These are phyloP conservation scores for Hecatera dysodea DNA, from an alignment of 2,888 invertebrate species.

Conservation along the genomic window DNA sequence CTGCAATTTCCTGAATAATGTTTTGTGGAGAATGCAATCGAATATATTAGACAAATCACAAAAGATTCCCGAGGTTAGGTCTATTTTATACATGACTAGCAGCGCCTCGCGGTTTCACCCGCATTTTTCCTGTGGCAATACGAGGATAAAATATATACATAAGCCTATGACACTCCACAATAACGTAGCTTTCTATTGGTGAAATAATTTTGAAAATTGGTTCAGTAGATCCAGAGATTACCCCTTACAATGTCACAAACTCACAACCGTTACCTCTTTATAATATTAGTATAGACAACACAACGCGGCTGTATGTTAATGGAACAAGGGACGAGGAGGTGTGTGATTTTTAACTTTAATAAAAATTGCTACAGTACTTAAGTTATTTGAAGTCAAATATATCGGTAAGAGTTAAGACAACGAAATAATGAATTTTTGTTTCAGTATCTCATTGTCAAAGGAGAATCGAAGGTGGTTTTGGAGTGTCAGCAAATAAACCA, in stretches of 20 bases:
- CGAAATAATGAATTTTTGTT: neutral
- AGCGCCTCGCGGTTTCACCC: too few relatives aligned
- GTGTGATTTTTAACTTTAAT: neutral
- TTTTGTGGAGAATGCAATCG: neutral
- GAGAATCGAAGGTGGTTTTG: constrained; percentile 18
- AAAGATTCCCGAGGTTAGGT: neutral
- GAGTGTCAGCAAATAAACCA: constrained; percentile 16
- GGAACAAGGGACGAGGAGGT: neutral
- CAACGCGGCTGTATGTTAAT: too few relatives aligned
- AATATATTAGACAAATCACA: neutral
- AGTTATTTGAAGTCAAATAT: neutral
- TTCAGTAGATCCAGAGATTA: too few relatives aligned
- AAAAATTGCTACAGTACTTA: neutral
- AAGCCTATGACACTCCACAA: too few relatives aligned
- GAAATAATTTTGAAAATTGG: too few relatives aligned
- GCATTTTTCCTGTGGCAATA: too few relatives aligned
- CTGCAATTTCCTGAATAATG: neutral
- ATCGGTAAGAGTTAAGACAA: neutral
- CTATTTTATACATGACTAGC: neutral
- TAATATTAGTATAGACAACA: too few relatives aligned
- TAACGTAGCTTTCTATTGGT: too few relatives aligned
- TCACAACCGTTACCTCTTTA: too few relatives aligned
- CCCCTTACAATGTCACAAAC: too few relatives aligned
- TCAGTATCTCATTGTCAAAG: constrained; percentile 23
- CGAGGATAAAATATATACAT: too few relatives aligned